A percentile compares a stretch with the other conserved stretches of the same genome.
phyloP scores from a whole-genome alignment of 2,888 invertebrate species.

The Tanytarsus gracilentus region DNA sequence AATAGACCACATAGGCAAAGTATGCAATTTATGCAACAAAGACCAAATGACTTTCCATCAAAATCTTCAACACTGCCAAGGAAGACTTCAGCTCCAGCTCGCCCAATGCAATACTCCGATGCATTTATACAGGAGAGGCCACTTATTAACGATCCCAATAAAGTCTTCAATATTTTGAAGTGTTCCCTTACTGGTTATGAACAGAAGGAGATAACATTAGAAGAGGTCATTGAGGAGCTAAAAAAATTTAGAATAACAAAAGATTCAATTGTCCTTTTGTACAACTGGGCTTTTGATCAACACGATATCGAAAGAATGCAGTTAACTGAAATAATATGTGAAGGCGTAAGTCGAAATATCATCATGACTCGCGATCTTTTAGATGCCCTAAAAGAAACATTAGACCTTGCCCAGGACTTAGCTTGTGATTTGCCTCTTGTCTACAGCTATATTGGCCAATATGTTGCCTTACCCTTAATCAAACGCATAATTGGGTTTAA shows the following conservation, averaged over 20 bases:
- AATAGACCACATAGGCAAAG: neutral
- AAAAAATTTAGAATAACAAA: neutral
- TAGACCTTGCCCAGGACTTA: conserved; percentile 19
- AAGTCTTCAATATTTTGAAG: conserved; percentile 4
- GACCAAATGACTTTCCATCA: conserved; percentile 7
- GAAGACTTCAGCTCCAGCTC: conserved; percentile 22
- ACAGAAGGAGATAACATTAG: neutral
- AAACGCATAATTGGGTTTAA: conserved; percentile 12
- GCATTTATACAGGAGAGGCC: neutral
- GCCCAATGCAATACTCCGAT: conserved; percentile 12
- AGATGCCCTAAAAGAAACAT: conserved; percentile 20
- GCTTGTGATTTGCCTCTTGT: conserved; percentile 19
- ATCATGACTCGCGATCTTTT: conserved; percentile 14
- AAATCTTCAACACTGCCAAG: conserved; percentile 1
- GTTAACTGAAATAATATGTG: conserved; percentile 17
- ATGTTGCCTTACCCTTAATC: conserved; percentile 1
- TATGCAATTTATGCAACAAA: neutral
- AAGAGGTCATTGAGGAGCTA: neutral
- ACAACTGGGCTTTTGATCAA: conserved; percentile 19
- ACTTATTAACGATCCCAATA: neutral
- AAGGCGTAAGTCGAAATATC: neutral
- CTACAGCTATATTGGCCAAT: conserved; percentile 18
- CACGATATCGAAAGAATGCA: conserved; percentile 14
- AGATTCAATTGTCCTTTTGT: neutral
- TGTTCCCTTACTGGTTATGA: neutral